Percentiles rank a stretch among this genome's conserved stretches.
These are phyloP conservation scores for Nasonia oneida DNA, from an alignment of 2,888 invertebrate species.

Conservation along the genomic window DNA sequence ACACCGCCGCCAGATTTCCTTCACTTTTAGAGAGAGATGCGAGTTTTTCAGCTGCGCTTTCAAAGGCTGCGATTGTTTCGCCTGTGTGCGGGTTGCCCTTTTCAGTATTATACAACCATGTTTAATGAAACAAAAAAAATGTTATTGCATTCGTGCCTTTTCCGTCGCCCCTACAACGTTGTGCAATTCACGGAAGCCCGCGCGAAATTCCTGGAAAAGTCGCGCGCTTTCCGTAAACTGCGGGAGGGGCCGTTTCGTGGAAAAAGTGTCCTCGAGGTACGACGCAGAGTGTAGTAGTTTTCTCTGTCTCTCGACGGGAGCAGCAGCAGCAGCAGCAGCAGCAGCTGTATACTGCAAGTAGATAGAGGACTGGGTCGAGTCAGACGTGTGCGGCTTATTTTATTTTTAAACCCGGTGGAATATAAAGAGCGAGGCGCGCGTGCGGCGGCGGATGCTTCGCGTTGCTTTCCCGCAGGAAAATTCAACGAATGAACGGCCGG, in stretches of 20 bases:
- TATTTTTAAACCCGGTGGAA: constrained; percentile 52
- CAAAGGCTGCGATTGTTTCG: not conserved
- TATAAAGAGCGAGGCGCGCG: constrained; percentile 14
- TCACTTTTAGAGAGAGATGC: constrained; percentile 5
- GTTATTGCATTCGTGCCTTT: too few relatives aligned
- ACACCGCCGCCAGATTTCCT: not conserved
- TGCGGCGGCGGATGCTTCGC: constrained; percentile 29
- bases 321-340: not conserved
- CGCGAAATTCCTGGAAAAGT: constrained; percentile 41
- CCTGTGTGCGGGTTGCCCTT: not conserved
- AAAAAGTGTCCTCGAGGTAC: not conserved
- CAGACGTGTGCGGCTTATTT: constrained; percentile 41
- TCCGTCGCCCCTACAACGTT: too few relatives aligned
- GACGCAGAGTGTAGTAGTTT: not conserved
- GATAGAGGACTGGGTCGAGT: constrained; percentile 54
- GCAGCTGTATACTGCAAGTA: constrained; percentile 12
- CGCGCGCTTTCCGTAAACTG: constrained; percentile 12
- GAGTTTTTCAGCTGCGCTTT: not conserved
- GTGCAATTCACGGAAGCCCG: constrained; percentile 19
- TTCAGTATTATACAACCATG: not conserved
- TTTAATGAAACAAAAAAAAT: too few relatives aligned
- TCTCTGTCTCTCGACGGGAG: not conserved
- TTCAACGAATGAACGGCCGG: constrained; percentile 24
- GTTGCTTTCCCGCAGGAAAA: constrained; percentile 34
- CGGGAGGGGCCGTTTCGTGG: not conserved